phyloP scores from a whole-genome alignment of 2,888 invertebrate genomes.

The Beris chalybata region DNA sequence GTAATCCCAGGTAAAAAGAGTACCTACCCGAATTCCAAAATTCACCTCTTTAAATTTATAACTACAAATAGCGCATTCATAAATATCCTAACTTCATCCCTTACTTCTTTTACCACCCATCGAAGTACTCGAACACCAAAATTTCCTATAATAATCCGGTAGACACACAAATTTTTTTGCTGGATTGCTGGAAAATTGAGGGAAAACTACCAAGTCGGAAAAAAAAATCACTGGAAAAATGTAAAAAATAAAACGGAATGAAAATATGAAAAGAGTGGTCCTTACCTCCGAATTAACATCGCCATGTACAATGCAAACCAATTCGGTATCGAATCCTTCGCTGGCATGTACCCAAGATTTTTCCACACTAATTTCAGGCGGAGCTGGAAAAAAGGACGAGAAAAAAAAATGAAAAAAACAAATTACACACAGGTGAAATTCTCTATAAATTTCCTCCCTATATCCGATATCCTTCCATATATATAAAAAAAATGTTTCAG shows the following conservation, averaged over 20 bases:
- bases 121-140: no score
- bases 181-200: no score
- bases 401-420: conserved; percentile 2
- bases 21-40: neutral
- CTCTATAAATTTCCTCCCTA: conserved; percentile 23
- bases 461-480: neutral
- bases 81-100: neutral
- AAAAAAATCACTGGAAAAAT: no score
- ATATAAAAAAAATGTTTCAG: neutral
- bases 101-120: no score
- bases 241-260: no score
- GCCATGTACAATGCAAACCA: conserved; percentile 65
- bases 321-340: conserved; percentile 64
- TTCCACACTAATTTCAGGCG: conserved; percentile 66
- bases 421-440: conserved; percentile 26
- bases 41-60: conserved; percentile 18
- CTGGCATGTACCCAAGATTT: conserved; percentile 66
- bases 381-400: conserved; percentile 55
- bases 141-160: no score
- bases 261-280: neutral
- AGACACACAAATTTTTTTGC: no score
- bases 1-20: conserved; percentile 7
- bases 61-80: conserved; percentile 16
- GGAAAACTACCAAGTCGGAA: no score
- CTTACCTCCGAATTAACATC: conserved; percentile 61